Conservation (phyloP, 2,888 invertebrate species). For the Coelinius sp. region DNA sequence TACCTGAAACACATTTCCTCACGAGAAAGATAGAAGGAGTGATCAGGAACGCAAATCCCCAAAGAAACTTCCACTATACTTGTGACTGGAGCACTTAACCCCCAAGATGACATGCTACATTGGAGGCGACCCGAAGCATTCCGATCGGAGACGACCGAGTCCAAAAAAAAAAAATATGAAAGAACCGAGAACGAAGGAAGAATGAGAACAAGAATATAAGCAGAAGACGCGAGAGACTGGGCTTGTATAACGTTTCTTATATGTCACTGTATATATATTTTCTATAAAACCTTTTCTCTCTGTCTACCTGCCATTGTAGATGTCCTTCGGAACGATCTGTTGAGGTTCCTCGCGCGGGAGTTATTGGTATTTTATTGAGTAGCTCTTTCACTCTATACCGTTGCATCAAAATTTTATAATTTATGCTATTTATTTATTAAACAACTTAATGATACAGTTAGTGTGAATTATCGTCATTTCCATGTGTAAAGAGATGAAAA, state of each 20-base stretch:
- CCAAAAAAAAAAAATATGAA: constrained; percentile 12
- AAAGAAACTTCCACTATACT: constrained; percentile 4
- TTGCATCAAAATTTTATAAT: constrained; percentile 35
- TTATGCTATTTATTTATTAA: neutral
- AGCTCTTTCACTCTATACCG: constrained; percentile 34
- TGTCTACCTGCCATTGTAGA: constrained; percentile 53
- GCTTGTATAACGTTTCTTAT: constrained; percentile 31
- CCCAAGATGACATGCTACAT: constrained; percentile 55
- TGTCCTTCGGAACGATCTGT: constrained; percentile 44
- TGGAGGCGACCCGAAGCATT: constrained; percentile 49
- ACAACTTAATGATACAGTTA: neutral
- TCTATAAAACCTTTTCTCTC: constrained; percentile 33
- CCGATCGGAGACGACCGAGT: constrained; percentile 28
- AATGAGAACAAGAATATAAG: constrained; percentile 21
- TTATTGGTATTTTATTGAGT: constrained; percentile 61
- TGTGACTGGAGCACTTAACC: constrained; percentile 60
- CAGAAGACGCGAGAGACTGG: constrained; percentile 22
- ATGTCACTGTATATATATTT: constrained; percentile 35
- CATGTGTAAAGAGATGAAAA: too few relatives aligned
- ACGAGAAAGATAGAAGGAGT: neutral
- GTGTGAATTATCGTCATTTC: neutral
- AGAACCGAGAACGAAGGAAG: constrained; percentile 30
- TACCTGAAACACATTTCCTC: constrained; percentile 35
- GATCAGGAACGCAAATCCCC: constrained; percentile 32
- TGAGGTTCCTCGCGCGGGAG: constrained; percentile 44